These are phyloP conservation scores for Phalloptychus januarius DNA, from an alignment of 2,797 vertebrate species.

Conservation along the genomic window DNA sequence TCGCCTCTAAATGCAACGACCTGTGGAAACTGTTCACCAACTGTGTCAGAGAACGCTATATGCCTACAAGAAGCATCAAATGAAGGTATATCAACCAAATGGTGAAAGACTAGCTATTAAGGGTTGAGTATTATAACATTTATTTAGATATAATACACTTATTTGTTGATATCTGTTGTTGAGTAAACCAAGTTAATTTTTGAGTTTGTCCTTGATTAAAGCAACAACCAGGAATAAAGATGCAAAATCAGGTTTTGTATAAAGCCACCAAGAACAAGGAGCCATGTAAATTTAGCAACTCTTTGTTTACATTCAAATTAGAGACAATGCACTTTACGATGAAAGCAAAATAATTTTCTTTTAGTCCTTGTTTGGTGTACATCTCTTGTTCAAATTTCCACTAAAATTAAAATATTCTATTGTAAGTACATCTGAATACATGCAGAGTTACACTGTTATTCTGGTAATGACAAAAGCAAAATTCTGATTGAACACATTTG, in stretches of 20 bases:
- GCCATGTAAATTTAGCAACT: slow-evolving; percentile 61
- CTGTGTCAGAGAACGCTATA: neutral
- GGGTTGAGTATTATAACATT: too few species aligned
- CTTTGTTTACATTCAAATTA: slow-evolving; percentile 79
- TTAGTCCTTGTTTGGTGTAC: slow-evolving; percentile 10
- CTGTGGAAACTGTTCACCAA: neutral
- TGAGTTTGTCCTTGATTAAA: neutral
- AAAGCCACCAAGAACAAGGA: slow-evolving; percentile 42
- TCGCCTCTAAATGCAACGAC: neutral
- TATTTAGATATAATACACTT: neutral
- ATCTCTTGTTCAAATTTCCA: neutral
- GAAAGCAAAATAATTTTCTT: neutral
- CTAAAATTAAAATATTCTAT: neutral
- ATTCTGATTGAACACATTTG: neutral
- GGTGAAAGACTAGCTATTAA: neutral
- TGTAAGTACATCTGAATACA: neutral
- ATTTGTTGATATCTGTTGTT: neutral
- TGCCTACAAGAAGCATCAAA: neutral
- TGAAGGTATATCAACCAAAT: neutral
- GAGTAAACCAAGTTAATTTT: neutral
- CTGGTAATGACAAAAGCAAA: neutral
- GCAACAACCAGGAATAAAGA: slow-evolving; percentile 41
- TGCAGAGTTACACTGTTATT: neutral
- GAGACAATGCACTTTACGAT: slow-evolving; percentile 23
- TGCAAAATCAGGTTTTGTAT: slow-evolving; percentile 68